Evolutionary conservation across 1,140 invertebrate genomes (phyloP).

Genomic region (Drosophila tropicalis): DNA sequence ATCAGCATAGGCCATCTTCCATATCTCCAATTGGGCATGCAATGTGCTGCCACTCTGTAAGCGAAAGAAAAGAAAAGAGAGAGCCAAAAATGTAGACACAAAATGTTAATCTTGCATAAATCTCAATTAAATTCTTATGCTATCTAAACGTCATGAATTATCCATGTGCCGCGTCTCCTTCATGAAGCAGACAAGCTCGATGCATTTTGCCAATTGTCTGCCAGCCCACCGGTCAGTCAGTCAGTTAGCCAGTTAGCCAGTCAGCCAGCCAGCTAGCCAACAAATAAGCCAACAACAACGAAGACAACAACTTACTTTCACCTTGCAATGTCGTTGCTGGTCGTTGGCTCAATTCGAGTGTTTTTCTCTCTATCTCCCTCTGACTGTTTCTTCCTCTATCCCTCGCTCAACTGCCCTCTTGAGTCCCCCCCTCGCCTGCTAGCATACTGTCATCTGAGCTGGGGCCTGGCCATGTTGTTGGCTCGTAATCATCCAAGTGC

Average conservation of each 20-base stretch:
- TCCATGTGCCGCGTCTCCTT: conserved; percentile 11
- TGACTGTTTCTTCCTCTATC: background rate
- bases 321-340: conserved; percentile 83
- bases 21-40: conserved; percentile 95
- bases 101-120: conserved; percentile 67
- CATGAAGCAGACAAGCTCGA: conserved; percentile 10
- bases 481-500: conserved; percentile 72
- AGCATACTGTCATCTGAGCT: conserved; percentile 52
- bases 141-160: conserved; percentile 69
- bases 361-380: conserved; percentile 19
- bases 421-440: background rate
- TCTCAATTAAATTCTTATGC: conserved; percentile 75
- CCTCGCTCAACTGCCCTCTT: background rate
- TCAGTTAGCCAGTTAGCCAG: no score
- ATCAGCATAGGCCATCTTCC: conserved; percentile 88
- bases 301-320: conserved; percentile 78
- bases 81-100: conserved; percentile 65
- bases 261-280: conserved; percentile 30
- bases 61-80: conserved; percentile 54
- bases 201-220: conserved; percentile 17
- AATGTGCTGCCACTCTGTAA: conserved; percentile 91
- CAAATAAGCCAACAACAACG: conserved; percentile 32
- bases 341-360: conserved; percentile 81
- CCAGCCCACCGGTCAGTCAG: background rate
- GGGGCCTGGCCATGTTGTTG: conserved; percentile 29